Conservation (phyloP, 2,113 vertebrate genomes). For the Clupea harengus region DNA sequence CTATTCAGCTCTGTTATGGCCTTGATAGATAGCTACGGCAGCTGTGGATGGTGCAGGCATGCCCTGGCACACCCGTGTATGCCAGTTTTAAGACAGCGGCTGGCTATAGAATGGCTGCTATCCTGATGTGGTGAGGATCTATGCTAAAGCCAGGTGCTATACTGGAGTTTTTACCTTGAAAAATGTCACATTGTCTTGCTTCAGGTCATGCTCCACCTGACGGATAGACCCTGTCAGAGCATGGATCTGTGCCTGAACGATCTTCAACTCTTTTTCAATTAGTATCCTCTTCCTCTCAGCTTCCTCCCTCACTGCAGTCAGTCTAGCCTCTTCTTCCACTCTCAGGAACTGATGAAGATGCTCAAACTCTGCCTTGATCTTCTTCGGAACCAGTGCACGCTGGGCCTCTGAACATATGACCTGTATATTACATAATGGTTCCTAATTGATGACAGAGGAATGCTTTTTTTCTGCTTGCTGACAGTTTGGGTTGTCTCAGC, state of each 20-base stretch:
- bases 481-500: neutral
- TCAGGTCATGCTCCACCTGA: neutral
- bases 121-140: neutral
- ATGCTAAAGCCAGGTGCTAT: neutral
- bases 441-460: neutral
- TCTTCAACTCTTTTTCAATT: neutral
- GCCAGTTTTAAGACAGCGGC: neutral
- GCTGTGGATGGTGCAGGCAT: neutral
- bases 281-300: neutral
- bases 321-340: neutral
- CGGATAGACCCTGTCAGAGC: neutral
- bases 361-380: constrained; percentile 46
- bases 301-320: constrained; percentile 18
- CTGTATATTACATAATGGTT: neutral
- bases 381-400: constrained; percentile 34
- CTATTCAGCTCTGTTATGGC: too few species aligned
- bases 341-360: constrained; percentile 43
- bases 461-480: too few species aligned
- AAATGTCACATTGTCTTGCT: neutral
- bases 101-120: neutral
- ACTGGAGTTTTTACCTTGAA: neutral
- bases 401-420: constrained; percentile 24
- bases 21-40: too few species aligned
- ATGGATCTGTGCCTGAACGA: neutral
- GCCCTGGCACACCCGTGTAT: neutral